phyloP scores from a whole-genome alignment of 2,113 vertebrate species.

The Centropus unirufus region DNA sequence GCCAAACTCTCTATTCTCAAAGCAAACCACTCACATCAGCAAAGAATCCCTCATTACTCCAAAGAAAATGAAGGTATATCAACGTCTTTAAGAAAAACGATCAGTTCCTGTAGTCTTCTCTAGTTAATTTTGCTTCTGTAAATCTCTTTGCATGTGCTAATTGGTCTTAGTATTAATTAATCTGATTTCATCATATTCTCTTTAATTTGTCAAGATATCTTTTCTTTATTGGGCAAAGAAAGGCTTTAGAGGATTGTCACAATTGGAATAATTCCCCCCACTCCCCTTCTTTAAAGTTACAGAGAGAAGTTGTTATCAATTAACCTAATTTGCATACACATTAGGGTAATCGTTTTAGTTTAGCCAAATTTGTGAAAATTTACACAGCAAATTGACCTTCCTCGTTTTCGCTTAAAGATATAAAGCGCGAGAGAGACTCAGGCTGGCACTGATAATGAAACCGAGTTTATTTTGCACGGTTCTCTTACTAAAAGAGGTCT shows the following conservation, averaged over 20 bases:
- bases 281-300: conserved; percentile 56
- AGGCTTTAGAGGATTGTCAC: conserved; percentile 68
- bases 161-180: conserved; percentile 82
- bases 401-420: conserved; percentile 67
- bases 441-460: conserved; percentile 47
- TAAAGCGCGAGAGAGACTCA: conserved; percentile 33
- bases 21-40: accelerated
- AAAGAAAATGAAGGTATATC: not conserved
- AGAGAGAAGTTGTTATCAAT: conserved; percentile 75
- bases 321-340: conserved; percentile 78
- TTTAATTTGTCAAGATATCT: conserved; percentile 79
- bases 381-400: conserved; percentile 81
- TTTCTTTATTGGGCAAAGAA: conserved; percentile 70
- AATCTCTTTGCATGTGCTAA: conserved; percentile 70
- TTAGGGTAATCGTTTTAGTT: conserved; percentile 80
- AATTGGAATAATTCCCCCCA: conserved; percentile 49
- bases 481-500: conserved; percentile 62
- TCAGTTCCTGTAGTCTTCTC: conserved; percentile 49
- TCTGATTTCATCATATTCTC: conserved; percentile 79
- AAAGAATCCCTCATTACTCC: accelerated
- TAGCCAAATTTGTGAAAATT: conserved; percentile 79
- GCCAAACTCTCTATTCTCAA: not conserved
- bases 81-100: conserved; percentile 30
- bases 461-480: conserved; percentile 63
- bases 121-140: conserved; percentile 58